phyloP scores from a whole-genome alignment of 2,888 invertebrate genomes.

The Acrocyrtus sp. region DNA sequence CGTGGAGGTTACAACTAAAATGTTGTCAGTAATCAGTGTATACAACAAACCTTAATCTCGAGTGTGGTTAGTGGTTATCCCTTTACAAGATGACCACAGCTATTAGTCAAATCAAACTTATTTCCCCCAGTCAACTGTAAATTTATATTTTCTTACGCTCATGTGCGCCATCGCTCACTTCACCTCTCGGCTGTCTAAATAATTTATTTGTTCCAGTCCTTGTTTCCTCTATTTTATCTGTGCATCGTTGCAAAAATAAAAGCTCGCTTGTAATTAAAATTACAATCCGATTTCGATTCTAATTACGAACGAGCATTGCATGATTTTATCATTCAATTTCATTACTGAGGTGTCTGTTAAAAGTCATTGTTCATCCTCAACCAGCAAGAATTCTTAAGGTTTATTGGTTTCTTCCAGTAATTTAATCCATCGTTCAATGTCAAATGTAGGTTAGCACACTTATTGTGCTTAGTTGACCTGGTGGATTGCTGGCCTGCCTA shows the following conservation, averaged over 20 bases:
- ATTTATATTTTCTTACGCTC: neutral
- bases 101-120: neutral
- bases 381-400: too few species aligned
- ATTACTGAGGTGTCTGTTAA: neutral
- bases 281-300: too few species aligned
- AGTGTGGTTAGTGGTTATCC: neutral
- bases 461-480: too few species aligned
- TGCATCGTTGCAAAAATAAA: neutral
- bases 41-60: too few species aligned
- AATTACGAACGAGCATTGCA: too few species aligned
- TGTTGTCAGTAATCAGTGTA: too few species aligned
- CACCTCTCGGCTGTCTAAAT: neutral
- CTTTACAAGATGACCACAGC: neutral
- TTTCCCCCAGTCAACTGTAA: neutral
- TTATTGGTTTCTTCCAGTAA: too few species aligned
- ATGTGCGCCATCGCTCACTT: neutral
- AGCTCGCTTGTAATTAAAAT: neutral
- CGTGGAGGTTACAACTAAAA: slow-evolving; percentile 40
- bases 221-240: neutral
- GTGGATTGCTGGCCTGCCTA: too few species aligned
- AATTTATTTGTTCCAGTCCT: neutral
- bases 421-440: too few species aligned
- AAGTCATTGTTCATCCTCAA: neutral
- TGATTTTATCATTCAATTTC: too few species aligned
- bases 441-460: slow-evolving; percentile 16